Evolutionary conservation across 1,140 invertebrate genomes (phyloP).

Genomic region (Eubasilissa regina): DNA sequence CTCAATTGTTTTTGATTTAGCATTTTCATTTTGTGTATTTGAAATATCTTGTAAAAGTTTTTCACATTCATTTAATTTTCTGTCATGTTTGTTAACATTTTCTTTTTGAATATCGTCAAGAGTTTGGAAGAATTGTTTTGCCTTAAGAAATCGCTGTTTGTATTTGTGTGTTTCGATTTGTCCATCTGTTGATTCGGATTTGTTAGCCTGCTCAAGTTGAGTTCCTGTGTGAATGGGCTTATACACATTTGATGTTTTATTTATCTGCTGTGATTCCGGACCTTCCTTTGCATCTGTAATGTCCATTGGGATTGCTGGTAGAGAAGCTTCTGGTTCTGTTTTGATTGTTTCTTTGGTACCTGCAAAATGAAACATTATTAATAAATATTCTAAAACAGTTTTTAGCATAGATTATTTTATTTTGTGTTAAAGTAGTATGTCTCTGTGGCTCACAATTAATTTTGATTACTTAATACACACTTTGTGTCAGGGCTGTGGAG

Average conservation of each 20-base stretch:
- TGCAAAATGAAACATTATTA: conserved; percentile 25
- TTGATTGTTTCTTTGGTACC: conserved; percentile 27
- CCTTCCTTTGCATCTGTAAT: background rate
- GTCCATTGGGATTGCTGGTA: conserved; percentile 13
- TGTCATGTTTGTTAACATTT: conserved; percentile 59
- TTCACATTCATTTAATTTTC: conserved; percentile 67
- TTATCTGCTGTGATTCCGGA: no score
- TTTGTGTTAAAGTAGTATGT: no score
- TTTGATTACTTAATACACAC: no score
- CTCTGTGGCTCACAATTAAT: no score
- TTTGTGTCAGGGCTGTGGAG: no score
- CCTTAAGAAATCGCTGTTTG: conserved; percentile 68
- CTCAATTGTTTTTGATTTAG: conserved; percentile 4
- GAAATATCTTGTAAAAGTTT: conserved; percentile 59
- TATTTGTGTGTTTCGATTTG: conserved; percentile 62
- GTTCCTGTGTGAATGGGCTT: background rate
- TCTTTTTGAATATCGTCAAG: conserved; percentile 66
- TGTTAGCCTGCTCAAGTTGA: background rate
- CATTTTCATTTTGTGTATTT: conserved; percentile 24
- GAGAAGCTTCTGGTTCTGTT: conserved; percentile 10
- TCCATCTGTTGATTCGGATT: conserved; percentile 29
- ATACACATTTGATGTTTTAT: background rate
- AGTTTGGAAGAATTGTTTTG: conserved; percentile 70
- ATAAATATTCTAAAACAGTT: no score
- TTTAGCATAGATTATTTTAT: no score